Conservation (phyloP, 1,140 invertebrate genomes). For the Pteromalus puparum region DNA sequence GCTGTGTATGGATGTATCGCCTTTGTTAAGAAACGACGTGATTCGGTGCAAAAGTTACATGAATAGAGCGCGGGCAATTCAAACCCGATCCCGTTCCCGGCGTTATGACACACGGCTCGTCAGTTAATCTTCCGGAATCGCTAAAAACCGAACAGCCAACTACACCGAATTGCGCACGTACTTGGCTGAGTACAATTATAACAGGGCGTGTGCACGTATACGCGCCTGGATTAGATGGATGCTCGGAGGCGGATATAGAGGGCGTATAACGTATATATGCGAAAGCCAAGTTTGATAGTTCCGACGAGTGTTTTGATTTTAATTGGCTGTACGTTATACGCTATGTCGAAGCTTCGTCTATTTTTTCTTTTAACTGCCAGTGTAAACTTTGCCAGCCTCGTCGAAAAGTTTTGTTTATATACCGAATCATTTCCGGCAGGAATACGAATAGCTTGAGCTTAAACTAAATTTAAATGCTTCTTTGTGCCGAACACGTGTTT, state of each 20-base stretch:
- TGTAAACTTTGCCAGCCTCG: too few species aligned
- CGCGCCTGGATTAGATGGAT: background rate
- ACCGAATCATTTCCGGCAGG: too few species aligned
- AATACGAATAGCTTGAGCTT: background rate
- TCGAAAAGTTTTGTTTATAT: too few species aligned
- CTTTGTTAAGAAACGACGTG: too few species aligned
- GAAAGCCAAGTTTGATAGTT: background rate
- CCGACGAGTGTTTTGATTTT: background rate
- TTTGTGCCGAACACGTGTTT: background rate
- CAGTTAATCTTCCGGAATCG: background rate
- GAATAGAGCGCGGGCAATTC: too few species aligned
- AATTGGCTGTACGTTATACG: too few species aligned
- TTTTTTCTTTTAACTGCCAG: too few species aligned
- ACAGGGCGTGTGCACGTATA: background rate
- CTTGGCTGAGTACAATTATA: background rate
- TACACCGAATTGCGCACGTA: background rate
- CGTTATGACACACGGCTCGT: background rate
- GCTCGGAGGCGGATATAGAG: background rate
- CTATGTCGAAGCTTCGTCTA: too few species aligned
- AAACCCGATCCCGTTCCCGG: too few species aligned
- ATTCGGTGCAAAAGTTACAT: too few species aligned
- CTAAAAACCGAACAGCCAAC: background rate
- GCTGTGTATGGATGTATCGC: too few species aligned
- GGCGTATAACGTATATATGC: too few species aligned
- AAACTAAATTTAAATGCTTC: background rate